Percentiles rank a stretch among this genome's conserved stretches.
phyloP scores from a whole-genome alignment of 2,113 vertebrate species.

The Agelaius phoeniceus region DNA sequence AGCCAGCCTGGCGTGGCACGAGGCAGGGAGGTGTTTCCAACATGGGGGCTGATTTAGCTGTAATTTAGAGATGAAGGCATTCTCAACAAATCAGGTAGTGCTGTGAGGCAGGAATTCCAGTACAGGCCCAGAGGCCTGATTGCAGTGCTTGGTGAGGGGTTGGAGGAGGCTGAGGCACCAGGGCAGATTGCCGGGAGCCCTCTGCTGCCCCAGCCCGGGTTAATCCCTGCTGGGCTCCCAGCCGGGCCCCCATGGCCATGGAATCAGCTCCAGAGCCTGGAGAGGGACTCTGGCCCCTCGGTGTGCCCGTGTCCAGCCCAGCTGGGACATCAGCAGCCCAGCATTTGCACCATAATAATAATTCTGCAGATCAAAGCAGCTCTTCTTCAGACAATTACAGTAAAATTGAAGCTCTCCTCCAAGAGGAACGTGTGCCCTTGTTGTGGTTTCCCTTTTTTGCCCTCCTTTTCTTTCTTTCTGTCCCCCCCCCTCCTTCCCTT shows the following conservation, averaged over 20 bases:
- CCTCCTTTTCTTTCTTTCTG: conserved; percentile 33
- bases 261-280: background rate
- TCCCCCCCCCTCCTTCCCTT: rapidly evolving
- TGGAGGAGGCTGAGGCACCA: background rate
- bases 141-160: rapidly evolving
- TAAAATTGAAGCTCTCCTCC: conserved; percentile 80
- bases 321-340: conserved; percentile 70
- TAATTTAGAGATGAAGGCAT: background rate
- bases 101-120: rapidly evolving
- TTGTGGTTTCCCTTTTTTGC: conserved; percentile 71
- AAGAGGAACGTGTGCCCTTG: conserved; percentile 72
- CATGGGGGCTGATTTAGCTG: rapidly evolving
- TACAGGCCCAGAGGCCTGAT: background rate
- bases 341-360: conserved; percentile 68
- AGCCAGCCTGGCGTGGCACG: rapidly evolving
- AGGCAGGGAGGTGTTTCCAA: background rate
- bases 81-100: rapidly evolving
- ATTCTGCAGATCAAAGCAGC: conserved; percentile 81
- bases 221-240: background rate
- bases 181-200: background rate
- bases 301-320: conserved; percentile 22
- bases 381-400: conserved; percentile 81
- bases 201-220: rapidly evolving
- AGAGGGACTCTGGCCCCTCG: background rate
- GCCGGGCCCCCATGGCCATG: rapidly evolving